A percentile compares a stretch with the other conserved stretches of the same genome.
phyloP scores from a whole-genome alignment of 2,888 invertebrate species.

The Hypsopygia costalis region DNA sequence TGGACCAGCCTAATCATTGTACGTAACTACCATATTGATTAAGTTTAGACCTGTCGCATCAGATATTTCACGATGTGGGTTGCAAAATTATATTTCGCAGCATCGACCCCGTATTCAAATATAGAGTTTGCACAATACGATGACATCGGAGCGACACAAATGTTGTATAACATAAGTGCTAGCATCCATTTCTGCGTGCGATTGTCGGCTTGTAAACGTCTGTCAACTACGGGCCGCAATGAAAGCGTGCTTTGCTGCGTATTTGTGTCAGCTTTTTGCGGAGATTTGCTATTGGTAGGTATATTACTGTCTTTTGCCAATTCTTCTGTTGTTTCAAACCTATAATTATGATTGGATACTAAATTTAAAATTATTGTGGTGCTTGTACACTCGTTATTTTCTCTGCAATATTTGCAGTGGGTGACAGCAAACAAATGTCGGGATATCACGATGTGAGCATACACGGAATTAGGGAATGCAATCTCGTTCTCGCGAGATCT shows the following conservation, averaged over 20 bases:
- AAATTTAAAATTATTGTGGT: no score
- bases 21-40: not conserved
- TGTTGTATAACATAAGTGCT: slow-evolving; percentile 62
- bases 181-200: slow-evolving; percentile 62
- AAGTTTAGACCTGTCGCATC: slow-evolving; percentile 55
- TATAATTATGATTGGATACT: slow-evolving; percentile 24
- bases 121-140: slow-evolving; percentile 61
- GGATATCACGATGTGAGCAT: no score
- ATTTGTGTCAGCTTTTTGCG: slow-evolving; percentile 6
- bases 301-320: slow-evolving; percentile 17
- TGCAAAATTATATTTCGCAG: slow-evolving; percentile 61
- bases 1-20: no score
- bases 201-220: slow-evolving; percentile 24
- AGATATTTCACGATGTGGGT: slow-evolving; percentile 50
- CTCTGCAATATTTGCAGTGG: no score
- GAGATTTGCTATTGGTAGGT: not conserved
- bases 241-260: slow-evolving; percentile 9
- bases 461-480: no score
- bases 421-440: no score
- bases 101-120: slow-evolving; percentile 65
- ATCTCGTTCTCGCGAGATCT: no score
- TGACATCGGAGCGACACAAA: slow-evolving; percentile 67
- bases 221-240: slow-evolving; percentile 21
- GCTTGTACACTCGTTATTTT: no score
- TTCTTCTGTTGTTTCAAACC: slow-evolving; percentile 54